Conservation (phyloP, 2,113 vertebrate genomes). For the Crocuta crocuta region DNA sequence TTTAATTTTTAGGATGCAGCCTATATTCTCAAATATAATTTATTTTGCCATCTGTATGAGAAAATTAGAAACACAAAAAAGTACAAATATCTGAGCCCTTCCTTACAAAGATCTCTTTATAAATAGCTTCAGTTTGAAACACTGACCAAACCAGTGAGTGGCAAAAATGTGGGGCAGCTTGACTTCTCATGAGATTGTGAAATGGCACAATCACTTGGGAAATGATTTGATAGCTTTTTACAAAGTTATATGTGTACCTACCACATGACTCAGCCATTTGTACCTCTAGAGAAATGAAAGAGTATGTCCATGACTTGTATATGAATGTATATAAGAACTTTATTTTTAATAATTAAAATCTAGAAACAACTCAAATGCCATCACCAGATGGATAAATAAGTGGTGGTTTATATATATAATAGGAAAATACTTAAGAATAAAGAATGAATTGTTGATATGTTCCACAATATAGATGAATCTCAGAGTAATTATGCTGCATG, state of each 20-base stretch:
- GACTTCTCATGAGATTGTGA: neutral
- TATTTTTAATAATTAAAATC: neutral
- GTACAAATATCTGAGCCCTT: neutral
- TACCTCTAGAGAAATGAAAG: neutral
- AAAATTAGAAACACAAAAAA: neutral
- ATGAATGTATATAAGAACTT: neutral
- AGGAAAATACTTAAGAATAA: neutral
- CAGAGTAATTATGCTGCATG: neutral
- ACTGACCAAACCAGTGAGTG: neutral
- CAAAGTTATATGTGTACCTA: neutral
- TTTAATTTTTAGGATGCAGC: neutral
- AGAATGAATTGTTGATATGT: neutral
- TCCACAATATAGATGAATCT: neutral
- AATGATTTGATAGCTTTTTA: neutral
- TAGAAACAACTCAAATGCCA: neutral
- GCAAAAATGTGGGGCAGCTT: neutral
- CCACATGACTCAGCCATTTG: neutral
- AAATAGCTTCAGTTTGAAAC: constrained; percentile 8
- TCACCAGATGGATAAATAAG: neutral
- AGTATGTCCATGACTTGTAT: neutral
- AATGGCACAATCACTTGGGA: neutral
- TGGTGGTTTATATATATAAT: neutral
- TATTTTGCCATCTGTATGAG: neutral
- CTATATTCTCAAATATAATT: neutral
- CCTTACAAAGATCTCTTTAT: neutral